phyloP scores from a whole-genome alignment of 2,113 vertebrate genomes.

The Triplophysa siluroides region DNA sequence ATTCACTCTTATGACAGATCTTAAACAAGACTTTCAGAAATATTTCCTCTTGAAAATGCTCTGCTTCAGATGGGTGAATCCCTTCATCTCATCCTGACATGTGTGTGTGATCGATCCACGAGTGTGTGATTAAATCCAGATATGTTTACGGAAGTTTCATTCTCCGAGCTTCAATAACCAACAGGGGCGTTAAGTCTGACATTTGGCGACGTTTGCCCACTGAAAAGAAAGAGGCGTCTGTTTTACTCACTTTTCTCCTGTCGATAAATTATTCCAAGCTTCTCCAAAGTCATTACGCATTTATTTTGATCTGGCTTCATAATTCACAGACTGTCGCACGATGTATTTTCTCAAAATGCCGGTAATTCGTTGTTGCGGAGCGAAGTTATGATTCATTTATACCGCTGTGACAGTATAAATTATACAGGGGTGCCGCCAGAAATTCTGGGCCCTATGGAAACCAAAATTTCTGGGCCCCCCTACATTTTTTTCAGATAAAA shows the following conservation, averaged over 20 bases:
- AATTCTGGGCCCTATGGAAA: no score
- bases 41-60: slow-evolving; percentile 3
- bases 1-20: slow-evolving; percentile 22
- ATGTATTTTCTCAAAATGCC: slow-evolving; percentile 98
- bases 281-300: slow-evolving; percentile 83
- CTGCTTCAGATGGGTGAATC: neutral
- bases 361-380: slow-evolving; percentile 96
- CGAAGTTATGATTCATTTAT: slow-evolving; percentile 99
- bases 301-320: slow-evolving; percentile 95
- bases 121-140: slow-evolving; percentile 74
- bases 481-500: no score
- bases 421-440: no score
- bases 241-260: slow-evolving; percentile 71
- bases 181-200: slow-evolving; percentile 67
- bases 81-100: slow-evolving; percentile 62
- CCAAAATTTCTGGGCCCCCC: no score
- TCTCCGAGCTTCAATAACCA: slow-evolving; percentile 76
- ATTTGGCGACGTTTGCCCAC: slow-evolving; percentile 70
- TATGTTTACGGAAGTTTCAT: slow-evolving; percentile 76
- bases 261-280: slow-evolving; percentile 89
- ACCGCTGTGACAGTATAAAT: slow-evolving; percentile 98
- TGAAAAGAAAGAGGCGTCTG: slow-evolving; percentile 59
- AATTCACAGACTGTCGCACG: slow-evolving; percentile 91
- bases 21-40: slow-evolving; percentile 7
- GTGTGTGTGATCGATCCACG: slow-evolving; percentile 76